These are phyloP conservation scores for Lithobates pipiens DNA, from an alignment of 2,797 vertebrate genomes.

Conservation along the genomic window DNA sequence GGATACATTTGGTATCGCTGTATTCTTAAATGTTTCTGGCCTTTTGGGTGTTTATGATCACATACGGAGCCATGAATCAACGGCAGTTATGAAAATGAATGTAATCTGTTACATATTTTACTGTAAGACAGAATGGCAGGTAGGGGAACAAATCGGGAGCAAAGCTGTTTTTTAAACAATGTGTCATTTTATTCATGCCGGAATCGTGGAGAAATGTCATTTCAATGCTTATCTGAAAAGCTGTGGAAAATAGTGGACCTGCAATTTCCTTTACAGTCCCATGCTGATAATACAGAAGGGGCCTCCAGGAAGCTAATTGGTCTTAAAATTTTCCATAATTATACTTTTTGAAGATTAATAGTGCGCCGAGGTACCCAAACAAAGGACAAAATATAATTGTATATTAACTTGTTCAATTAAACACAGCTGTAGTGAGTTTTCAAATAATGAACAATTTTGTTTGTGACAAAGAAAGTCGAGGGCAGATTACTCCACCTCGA, in stretches of 20 bases:
- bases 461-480: slow-evolving; percentile 28
- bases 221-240: slow-evolving; percentile 55
- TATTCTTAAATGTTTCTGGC: slow-evolving; percentile 28
- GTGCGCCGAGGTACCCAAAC: slow-evolving; percentile 55
- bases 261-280: slow-evolving; percentile 57
- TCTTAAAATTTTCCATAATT: slow-evolving; percentile 61
- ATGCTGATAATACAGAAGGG: slow-evolving; percentile 58
- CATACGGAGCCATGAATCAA: slow-evolving; percentile 17
- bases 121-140: slow-evolving; percentile 27
- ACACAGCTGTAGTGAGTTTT: slow-evolving; percentile 29
- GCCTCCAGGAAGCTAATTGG: slow-evolving; percentile 60
- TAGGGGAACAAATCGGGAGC: slow-evolving; percentile 35
- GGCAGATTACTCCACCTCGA: slow-evolving; percentile 20
- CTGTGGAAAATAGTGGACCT: slow-evolving; percentile 50
- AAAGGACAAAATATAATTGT: slow-evolving; percentile 47
- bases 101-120: slow-evolving; percentile 28
- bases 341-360: slow-evolving; percentile 62
- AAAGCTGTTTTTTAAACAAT: slow-evolving; percentile 48
- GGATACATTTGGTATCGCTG: not conserved
- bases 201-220: slow-evolving; percentile 48
- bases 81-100: slow-evolving; percentile 33
- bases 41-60: slow-evolving; percentile 30
- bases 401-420: slow-evolving; percentile 59
- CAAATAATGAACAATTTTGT: slow-evolving; percentile 32
- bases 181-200: slow-evolving; percentile 41